Base-by-base conservation (phyloP, 2,113 vertebrate genomes). In the Labeo rohita region DNA sequence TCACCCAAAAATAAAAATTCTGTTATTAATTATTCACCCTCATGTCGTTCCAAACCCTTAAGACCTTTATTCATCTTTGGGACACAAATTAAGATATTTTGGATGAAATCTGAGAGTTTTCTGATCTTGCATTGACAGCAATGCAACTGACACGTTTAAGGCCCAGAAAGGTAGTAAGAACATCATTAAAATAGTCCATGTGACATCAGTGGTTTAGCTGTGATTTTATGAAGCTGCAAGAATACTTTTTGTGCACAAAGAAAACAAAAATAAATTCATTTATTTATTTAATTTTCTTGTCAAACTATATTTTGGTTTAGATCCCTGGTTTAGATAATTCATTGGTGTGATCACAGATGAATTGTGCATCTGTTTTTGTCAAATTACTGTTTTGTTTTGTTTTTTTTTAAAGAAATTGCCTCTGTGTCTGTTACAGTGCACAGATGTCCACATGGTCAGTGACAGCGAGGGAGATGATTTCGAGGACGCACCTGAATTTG, bases 401-500 rank as follows among this genome's bases (percentile, higher is more conserved):
- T 2, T 73, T 2, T 28, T 28, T 28, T 28, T 28, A 28, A 54
- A 43, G 6, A 68, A 70, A 70, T 43, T 70, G 66, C 66, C 6
- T 70, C 18, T 16, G 8, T 4, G 34, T 39, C 34, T 89, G n/a
- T 89, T 85, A 85, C 95, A 99, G 90, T 97, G 97, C 92, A 96
- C 97, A 89, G 98, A 99, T 92, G 97, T 99, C 91, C 98, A 99
- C 91, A 99, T 99, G 98, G 96, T 99, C 92, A 99, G 98, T 84
- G 98, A 99, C 91, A 99, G 98, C 21, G 98, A 99, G 89, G 98
- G 97, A 66, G 98, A 99, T 90, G 98, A 99, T 91, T 99, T 98
- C 92, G 98, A 99, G 92, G 98, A 99, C 90, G 97, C 98, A 59
- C 96, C 98, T 78, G 98, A 99, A 92, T 99, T 99, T 92, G 97